Evolutionary conservation across 2,888 invertebrate genomes (phyloP), one percentile per base, ranked within the genome.

Genomic region (Xanthostigma xanthostigma): DNA sequence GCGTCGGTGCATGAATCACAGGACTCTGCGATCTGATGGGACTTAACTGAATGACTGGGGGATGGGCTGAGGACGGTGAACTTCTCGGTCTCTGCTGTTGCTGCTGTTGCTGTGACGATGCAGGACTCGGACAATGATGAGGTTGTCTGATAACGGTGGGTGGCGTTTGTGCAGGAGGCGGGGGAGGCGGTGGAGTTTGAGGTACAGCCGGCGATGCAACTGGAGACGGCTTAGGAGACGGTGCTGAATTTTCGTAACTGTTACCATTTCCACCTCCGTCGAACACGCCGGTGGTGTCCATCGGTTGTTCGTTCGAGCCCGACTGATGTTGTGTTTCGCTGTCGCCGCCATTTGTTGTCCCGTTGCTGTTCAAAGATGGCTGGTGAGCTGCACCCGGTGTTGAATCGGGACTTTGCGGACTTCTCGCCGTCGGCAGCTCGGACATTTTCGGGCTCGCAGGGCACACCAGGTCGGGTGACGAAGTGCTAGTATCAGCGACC

Each of bases 401-500:
- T 66, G 74, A 70, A 68, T 76, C 71, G 67, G 75, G 73, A 71
- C 67, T 72, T 64, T 76, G 75, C 66, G 76, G 69, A 57, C 66
- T 65, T 27, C 27, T 27, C 55, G 67, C 45, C 45, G 33, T 45
- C 17, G 45, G 13, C n/a, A 38, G 13, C 14, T 45, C 45, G 14
- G 45, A 77, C 75, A 81, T 79, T 72, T 81, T 81, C 66, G 88
- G 88, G 65, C 89, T 89, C 68, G 84, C 78, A 66, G 88, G 87
- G 68, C 84, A 82, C 62, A 78, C 73, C 60, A 85, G 78, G 74
- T 90, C 90, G 68, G 89, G 89, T 66, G 90, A 91, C 67, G 90
- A 89, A 67, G 89, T 89, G 69, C 87, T 89, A 67, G 90, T 89
- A 73, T 91, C 91, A 68, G 89, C 89, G 73, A 89, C 84, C 68